Percentiles rank a stretch among this genome's conserved stretches.
These are phyloP conservation scores for Lamellibrachia satsuma DNA, from an alignment of 2,888 invertebrate genomes.

Conservation along the genomic window DNA sequence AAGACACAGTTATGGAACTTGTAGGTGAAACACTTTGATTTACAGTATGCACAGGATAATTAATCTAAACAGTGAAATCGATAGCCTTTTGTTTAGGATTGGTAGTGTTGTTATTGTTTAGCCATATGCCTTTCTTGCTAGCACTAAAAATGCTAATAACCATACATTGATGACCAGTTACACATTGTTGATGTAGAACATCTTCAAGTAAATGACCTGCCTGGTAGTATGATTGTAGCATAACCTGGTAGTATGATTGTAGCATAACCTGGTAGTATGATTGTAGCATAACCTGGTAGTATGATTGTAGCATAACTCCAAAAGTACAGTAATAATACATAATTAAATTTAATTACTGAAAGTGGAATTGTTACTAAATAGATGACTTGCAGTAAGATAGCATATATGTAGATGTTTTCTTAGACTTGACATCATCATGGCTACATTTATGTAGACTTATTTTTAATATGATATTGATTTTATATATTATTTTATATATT, in stretches of 20 bases:
- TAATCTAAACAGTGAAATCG: too few relatives aligned
- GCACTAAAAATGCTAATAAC: neutral
- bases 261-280: neutral
- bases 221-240: neutral
- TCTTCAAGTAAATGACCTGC: neutral
- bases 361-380: neutral
- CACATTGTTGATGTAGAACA: neutral
- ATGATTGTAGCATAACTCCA: neutral
- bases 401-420: too few relatives aligned
- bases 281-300: neutral
- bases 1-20: slow-evolving; percentile 51
- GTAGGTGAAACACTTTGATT: slow-evolving; percentile 40
- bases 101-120: neutral
- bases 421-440: too few relatives aligned
- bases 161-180: neutral
- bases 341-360: neutral
- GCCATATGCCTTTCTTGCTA: neutral
- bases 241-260: neutral
- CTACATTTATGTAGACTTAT: too few relatives aligned
- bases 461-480: too few relatives aligned
- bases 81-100: neutral
- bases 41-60: too few relatives aligned
- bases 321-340: neutral
- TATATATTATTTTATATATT: too few relatives aligned
- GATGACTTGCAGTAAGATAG: neutral